Evolutionary conservation across 2,113 vertebrate genomes (phyloP).

Genomic region (Empidonax alnorum): DNA sequence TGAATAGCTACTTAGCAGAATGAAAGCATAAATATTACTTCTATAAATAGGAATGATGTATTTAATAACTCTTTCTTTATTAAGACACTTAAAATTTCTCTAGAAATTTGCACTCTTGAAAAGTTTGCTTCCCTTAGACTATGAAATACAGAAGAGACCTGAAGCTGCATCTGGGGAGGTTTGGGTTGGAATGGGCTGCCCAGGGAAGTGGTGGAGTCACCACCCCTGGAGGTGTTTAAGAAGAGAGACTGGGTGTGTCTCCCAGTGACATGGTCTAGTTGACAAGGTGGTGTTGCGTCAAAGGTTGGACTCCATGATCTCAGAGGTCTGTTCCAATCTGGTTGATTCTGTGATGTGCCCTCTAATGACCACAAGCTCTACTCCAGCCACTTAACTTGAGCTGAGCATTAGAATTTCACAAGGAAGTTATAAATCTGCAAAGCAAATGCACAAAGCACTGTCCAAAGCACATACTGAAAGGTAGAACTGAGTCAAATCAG

Average conservation of each 20-base stretch:
- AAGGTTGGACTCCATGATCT: too few species aligned
- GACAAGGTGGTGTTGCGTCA: too few species aligned
- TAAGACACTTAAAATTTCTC: not conserved
- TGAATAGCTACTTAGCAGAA: constrained; percentile 18
- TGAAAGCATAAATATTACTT: constrained; percentile 9
- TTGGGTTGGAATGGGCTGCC: too few species aligned
- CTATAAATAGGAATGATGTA: not conserved
- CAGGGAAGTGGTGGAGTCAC: too few species aligned
- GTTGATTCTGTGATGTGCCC: not conserved
- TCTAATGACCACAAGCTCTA: not conserved
- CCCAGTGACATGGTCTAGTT: too few species aligned
- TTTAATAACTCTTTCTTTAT: constrained; percentile 8
- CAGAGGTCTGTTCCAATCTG: too few species aligned
- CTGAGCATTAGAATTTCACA: not conserved
- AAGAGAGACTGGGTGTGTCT: too few species aligned
- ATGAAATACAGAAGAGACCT: not conserved
- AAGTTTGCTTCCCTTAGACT: not conserved
- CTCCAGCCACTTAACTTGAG: not conserved
- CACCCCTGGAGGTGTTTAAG: too few species aligned
- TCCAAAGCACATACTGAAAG: not conserved
- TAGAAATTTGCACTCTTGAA: not conserved
- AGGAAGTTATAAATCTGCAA: accelerated
- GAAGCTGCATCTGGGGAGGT: not conserved
- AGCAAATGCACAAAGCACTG: not conserved
- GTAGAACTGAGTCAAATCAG: not conserved